Evolutionary conservation across 2,888 invertebrate species (phyloP), one percentile per base, ranked within the genome.

Genomic region (Aethes cnicana): DNA sequence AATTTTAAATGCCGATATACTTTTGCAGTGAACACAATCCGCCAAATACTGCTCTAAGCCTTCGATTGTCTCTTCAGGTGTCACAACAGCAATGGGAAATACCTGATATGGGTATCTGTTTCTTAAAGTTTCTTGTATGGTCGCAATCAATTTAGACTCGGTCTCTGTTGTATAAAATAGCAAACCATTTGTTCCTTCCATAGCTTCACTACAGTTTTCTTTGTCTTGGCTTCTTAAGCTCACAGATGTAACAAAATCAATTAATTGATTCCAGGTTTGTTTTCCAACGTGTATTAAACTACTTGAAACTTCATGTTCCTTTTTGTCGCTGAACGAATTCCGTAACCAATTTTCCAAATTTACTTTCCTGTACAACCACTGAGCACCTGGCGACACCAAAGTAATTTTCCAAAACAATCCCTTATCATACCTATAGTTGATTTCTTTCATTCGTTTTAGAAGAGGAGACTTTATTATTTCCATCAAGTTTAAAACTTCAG

Each of bases 321-420:
- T 74, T 53, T 81, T 77, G 25, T 86, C 88, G 56, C 82, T 76
- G 52, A 92, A 84, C 21, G 84, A 87, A 56, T 84, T 75, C 35
- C 79, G 61, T 47, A 92, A 62, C 77, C 91, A 84, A 57, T 86
- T 86, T 53, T 87, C 81, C 41, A 91, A 65, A 55, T 90, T 76
- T 61, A 91, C 76, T 54, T 84, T 83, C 52, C 71, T 77, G 53
- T 81, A 66, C 9, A 87, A 58, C 73, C 87, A 86, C 66, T 90
- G 69, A 37, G 81, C 61, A 56, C 90, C 84, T 1, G 93, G 92
- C 47, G 92, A 84, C 4, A 92, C 91, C 41, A 94, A 69, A 3
- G 91, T 87, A 21, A 93, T 71, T 78, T 94, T 94, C 94, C 94
- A 94, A 72, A 88, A 72, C 71, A 84, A 74, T 64, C 79, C 78